Evolutionary conservation across 2,888 invertebrate species (phyloP).

Genomic region (Patella caerulea): DNA sequence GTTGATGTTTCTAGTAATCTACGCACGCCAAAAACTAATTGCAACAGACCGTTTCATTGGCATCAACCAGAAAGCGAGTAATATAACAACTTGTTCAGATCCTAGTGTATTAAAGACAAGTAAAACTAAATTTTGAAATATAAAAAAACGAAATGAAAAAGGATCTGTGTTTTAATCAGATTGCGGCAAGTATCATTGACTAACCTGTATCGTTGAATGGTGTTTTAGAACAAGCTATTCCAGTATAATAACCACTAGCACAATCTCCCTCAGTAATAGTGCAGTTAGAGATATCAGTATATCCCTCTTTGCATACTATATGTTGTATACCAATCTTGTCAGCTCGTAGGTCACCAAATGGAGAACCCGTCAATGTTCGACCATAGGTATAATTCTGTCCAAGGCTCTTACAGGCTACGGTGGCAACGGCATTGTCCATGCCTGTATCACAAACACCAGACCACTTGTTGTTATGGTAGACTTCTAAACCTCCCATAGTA

Average conservation of each 20-base stretch:
- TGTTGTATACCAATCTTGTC: constrained; percentile 53
- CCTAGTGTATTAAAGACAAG: too few species aligned
- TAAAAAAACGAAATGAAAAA: too few species aligned
- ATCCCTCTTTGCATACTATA: constrained; percentile 71
- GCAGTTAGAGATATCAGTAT: constrained; percentile 48
- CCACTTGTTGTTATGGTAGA: constrained; percentile 48
- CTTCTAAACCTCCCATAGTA: constrained; percentile 53
- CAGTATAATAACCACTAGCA: constrained; percentile 44
- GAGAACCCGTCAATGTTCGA: constrained; percentile 48
- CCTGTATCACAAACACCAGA: constrained; percentile 51
- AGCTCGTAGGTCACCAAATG: constrained; percentile 49
- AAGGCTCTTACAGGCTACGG: constrained; percentile 45
- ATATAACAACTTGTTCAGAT: too few species aligned
- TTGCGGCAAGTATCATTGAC: not conserved
- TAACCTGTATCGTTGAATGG: constrained; percentile 45
- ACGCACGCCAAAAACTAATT: too few species aligned
- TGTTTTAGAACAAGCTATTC: constrained; percentile 51
- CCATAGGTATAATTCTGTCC: constrained; percentile 49
- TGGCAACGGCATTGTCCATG: constrained; percentile 41
- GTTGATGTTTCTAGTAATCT: too few species aligned
- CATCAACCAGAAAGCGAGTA: too few species aligned
- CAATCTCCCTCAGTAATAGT: constrained; percentile 41
- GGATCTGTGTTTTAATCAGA: too few species aligned
- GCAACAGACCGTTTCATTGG: too few species aligned
- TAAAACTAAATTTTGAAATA: too few species aligned